phyloP scores from a whole-genome alignment of 2,888 invertebrate genomes.

The Calephelis perditalis region DNA sequence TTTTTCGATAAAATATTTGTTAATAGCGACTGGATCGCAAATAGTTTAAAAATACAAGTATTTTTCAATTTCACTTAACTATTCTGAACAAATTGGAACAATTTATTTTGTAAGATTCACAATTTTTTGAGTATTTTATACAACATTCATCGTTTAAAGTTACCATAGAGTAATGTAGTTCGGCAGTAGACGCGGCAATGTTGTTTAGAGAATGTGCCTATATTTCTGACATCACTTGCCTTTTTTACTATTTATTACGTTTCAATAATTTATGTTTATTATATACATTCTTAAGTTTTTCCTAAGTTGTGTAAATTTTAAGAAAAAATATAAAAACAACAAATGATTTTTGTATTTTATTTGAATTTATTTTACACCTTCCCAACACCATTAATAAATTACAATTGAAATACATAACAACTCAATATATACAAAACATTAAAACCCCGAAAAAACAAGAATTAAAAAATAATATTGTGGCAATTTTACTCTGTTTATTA shows the following conservation, averaged over 20 bases:
- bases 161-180: constrained; percentile 63
- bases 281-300: constrained; percentile 40
- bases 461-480: too few species aligned
- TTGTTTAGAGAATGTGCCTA: constrained; percentile 31
- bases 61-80: not conserved
- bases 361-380: constrained; percentile 27
- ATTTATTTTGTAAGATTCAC: constrained; percentile 58
- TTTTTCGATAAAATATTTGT: constrained; percentile 35
- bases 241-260: constrained; percentile 64
- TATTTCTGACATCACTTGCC: constrained; percentile 52
- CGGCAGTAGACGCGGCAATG: constrained; percentile 29
- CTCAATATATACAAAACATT: constrained; percentile 7
- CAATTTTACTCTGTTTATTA: too few species aligned
- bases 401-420: constrained; percentile 4
- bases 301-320: constrained; percentile 62
- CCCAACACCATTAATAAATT: constrained; percentile 23
- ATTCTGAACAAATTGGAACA: constrained; percentile 17
- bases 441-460: not conserved
- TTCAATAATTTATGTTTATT: constrained; percentile 56
- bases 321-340: constrained; percentile 64
- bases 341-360: constrained; percentile 47
- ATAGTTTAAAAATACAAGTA: constrained; percentile 26
- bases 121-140: constrained; percentile 66
- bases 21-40: constrained; percentile 67
- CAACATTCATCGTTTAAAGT: constrained; percentile 63